Conservation (phyloP, 2,888 invertebrate genomes). For the Agrypnus murinus region DNA sequence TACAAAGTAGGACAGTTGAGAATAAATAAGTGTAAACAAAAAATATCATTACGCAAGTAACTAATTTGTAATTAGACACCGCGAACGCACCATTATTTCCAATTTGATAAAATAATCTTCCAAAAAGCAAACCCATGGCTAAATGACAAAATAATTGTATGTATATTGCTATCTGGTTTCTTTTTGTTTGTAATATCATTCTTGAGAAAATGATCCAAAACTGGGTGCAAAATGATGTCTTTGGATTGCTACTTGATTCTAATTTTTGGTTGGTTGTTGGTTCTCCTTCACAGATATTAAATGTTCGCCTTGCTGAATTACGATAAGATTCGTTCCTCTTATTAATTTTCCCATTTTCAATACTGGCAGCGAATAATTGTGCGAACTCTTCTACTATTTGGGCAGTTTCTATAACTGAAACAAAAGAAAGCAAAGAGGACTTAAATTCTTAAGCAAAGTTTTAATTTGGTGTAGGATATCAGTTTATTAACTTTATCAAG, state of each 20-base stretch:
- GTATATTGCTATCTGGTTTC: slow-evolving; percentile 73
- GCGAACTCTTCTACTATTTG: slow-evolving; percentile 64
- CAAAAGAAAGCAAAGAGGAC: too few relatives aligned
- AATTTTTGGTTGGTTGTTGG: background rate
- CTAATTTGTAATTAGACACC: slow-evolving; percentile 77
- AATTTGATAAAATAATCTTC: slow-evolving; percentile 75
- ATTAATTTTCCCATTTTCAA: slow-evolving; percentile 69
- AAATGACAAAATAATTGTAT: slow-evolving; percentile 77
- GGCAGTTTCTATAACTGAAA: slow-evolving; percentile 70
- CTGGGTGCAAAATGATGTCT: slow-evolving; percentile 74
- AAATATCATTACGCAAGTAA: slow-evolving; percentile 75
- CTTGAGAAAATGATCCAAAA: slow-evolving; percentile 73
- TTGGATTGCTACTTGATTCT: background rate
- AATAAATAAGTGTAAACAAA: slow-evolving; percentile 80
- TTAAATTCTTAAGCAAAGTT: too few relatives aligned
- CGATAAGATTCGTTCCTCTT: slow-evolving; percentile 52
- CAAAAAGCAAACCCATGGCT: slow-evolving; percentile 73
- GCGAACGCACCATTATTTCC: slow-evolving; percentile 76
- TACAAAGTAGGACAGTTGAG: slow-evolving; percentile 77
- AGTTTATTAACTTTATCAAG: too few relatives aligned
- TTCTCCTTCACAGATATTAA: background rate
- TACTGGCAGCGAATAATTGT: slow-evolving; percentile 61
- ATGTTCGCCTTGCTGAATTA: slow-evolving; percentile 16
- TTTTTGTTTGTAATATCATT: slow-evolving; percentile 74
- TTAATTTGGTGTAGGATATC: too few relatives aligned